phyloP scores from a whole-genome alignment of 2,797 vertebrate species.

The Sparidentex hasta region DNA sequence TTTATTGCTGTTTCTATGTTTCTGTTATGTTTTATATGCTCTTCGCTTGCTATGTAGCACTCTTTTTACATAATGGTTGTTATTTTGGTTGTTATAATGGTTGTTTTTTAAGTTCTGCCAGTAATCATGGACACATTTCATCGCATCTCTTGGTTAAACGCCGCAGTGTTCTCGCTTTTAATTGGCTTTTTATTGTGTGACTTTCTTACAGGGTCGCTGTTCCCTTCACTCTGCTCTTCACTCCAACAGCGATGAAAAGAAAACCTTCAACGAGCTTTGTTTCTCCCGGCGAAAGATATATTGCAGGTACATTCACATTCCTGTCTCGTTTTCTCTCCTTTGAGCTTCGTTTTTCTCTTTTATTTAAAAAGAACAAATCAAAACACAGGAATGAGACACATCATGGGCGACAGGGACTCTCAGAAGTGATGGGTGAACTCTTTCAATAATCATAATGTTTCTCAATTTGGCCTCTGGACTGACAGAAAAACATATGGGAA shows the following conservation, averaged over 20 bases:
- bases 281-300: not conserved
- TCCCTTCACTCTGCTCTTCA: not conserved
- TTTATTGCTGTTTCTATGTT: no score
- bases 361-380: not conserved
- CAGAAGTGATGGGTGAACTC: not conserved
- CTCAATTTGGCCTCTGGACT: not conserved
- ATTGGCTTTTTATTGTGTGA: not conserved
- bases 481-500: not conserved
- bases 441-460: not conserved
- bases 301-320: not conserved
- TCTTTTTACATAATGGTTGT: no score
- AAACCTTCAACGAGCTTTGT: conserved; percentile 5
- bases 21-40: no score
- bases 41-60: no score
- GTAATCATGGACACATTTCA: no score
- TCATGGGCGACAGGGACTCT: not conserved
- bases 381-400: not conserved
- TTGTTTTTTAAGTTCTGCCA: no score
- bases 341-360: not conserved
- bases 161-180: not conserved
- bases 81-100: no score
- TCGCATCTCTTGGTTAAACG: not conserved
- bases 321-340: not conserved
- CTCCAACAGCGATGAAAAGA: conserved; percentile 13
- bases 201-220: not conserved